A percentile compares a stretch with the other conserved stretches of the same genome.
Conservation (phyloP, 2,888 invertebrate genomes). For the Pimpla rufipes region DNA sequence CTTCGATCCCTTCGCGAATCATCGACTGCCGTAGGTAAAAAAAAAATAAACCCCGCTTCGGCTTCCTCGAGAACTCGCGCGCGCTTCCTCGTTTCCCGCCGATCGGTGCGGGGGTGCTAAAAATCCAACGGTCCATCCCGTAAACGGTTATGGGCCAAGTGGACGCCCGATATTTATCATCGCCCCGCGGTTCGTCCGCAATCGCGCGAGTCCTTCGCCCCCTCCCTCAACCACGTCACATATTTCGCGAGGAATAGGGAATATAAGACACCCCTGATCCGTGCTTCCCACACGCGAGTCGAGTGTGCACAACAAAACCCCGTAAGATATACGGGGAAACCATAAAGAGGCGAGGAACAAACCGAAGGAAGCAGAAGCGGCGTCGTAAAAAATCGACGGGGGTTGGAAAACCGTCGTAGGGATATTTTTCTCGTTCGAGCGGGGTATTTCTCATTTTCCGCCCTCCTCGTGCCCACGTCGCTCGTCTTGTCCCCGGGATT, state of each 20-base stretch:
- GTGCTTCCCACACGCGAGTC: conserved; percentile 2
- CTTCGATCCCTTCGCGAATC: background rate
- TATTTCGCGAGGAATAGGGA: conserved; percentile 39
- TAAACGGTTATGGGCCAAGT: conserved; percentile 71
- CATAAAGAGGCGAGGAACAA: background rate
- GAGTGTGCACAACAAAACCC: background rate
- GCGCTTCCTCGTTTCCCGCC: conserved; percentile 10
- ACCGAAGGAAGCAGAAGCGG: background rate
- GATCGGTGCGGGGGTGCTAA: conserved; percentile 42
- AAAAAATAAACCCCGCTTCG: background rate
- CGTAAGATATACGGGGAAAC: background rate
- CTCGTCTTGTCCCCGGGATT: conserved; percentile 17
- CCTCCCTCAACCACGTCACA: background rate
- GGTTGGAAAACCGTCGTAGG: conserved; percentile 7
- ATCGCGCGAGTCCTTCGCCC: conserved; percentile 21
- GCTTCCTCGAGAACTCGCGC: conserved; percentile 54
- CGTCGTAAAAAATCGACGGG: conserved; percentile 8
- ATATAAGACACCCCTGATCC: conserved; percentile 5
- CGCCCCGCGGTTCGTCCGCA: conserved; percentile 36
- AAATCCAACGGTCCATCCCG: conserved; percentile 62
- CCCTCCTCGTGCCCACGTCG: conserved; percentile 2
- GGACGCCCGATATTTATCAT: conserved; percentile 73
- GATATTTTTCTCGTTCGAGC: background rate
- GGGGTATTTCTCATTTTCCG: conserved; percentile 8
- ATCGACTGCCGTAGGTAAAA: conserved; percentile 27